Percentiles rank a stretch among this genome's conserved stretches.
phyloP scores from a whole-genome alignment of 1,140 invertebrate species.

The Gonioctena quinquepunctata region DNA sequence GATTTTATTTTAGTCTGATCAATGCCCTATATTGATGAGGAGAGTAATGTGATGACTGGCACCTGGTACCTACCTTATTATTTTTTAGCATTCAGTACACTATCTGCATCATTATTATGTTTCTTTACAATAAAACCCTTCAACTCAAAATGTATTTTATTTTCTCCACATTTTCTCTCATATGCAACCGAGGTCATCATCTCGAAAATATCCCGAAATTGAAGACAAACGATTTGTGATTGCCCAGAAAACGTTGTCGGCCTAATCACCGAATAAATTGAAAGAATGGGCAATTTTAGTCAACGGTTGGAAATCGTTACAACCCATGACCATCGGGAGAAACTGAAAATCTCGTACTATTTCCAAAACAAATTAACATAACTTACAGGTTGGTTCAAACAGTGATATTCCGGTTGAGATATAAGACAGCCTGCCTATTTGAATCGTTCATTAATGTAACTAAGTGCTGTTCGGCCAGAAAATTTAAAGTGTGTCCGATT shows the following conservation, averaged over 20 bases:
- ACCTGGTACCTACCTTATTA: too few relatives aligned
- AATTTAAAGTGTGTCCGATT: background rate
- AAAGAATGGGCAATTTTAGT: background rate
- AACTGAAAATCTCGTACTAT: background rate
- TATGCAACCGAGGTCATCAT: background rate
- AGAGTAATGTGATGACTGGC: too few relatives aligned
- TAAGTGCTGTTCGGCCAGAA: background rate
- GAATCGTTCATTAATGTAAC: background rate
- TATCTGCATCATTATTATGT: too few relatives aligned
- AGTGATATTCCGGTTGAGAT: background rate
- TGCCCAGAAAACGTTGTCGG: background rate
- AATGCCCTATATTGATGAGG: too few relatives aligned
- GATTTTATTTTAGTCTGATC: too few relatives aligned
- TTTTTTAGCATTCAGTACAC: too few relatives aligned
- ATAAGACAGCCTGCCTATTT: background rate
- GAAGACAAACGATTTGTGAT: background rate
- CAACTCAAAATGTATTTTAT: too few relatives aligned
- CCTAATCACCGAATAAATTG: background rate
- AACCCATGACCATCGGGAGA: background rate
- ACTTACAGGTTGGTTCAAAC: background rate
- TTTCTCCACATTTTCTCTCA: too few relatives aligned
- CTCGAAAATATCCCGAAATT: background rate
- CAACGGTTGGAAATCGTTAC: background rate
- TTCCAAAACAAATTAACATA: background rate
- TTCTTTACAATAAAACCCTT: too few relatives aligned